Percentiles rank a stretch among this genome's conserved stretches.
phyloP scores from a whole-genome alignment of 2,888 invertebrate species.

The Aphidius colemani region DNA sequence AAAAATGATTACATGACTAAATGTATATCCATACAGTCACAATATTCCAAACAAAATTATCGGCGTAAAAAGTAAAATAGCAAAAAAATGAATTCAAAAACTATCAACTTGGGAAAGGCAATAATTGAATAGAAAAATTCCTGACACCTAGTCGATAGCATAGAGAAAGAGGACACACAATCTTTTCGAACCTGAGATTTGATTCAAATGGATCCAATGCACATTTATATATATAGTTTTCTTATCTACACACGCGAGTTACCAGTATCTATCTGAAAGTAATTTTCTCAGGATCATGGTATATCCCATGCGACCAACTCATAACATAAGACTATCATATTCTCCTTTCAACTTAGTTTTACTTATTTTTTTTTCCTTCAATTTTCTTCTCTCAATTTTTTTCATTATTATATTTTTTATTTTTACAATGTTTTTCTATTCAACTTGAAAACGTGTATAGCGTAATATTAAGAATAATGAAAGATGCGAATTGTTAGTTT shows the following conservation, averaged over 20 bases:
- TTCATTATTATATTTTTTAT: not conserved
- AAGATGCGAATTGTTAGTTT: too few species aligned
- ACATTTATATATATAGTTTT: not conserved
- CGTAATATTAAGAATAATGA: too few species aligned
- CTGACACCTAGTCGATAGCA: not conserved
- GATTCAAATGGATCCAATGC: constrained; percentile 23
- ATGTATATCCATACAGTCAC: not conserved
- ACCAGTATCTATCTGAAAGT: constrained; percentile 25
- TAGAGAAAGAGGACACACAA: not conserved
- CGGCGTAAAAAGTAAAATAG: not conserved
- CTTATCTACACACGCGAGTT: constrained; percentile 20
- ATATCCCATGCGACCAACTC: constrained; percentile 20
- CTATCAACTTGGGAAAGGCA: too few species aligned
- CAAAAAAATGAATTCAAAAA: not conserved
- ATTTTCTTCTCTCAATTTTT: constrained; percentile 1
- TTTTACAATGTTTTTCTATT: not conserved
- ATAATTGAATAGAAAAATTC: not conserved
- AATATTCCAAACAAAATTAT: not conserved
- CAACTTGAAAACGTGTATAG: too few species aligned
- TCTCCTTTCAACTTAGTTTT: constrained; percentile 5
- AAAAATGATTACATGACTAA: not conserved
- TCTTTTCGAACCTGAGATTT: constrained; percentile 11
- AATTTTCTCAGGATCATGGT: constrained; percentile 26
- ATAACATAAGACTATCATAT: constrained; percentile 2
- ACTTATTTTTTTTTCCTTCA: not conserved